Base-by-base conservation (phyloP, 2,888 invertebrate genomes). In the Amiota mariae region DNA sequence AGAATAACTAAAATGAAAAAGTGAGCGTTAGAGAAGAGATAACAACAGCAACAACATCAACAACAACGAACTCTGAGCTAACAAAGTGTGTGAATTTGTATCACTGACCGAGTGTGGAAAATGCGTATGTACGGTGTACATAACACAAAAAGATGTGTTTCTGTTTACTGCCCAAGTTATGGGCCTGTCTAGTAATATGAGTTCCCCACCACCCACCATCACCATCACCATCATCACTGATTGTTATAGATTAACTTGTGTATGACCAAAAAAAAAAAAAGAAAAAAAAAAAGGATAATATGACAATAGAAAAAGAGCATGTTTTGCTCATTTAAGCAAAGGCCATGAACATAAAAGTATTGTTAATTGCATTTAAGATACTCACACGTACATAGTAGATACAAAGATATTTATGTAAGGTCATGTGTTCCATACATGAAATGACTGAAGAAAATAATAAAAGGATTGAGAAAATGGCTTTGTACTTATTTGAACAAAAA, bases 221-320 rank as follows among this genome's bases (percentile, higher is more conserved):
- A 36, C 36, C 36, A 36, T 6, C 36, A 36, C 2, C 36, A 36
- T 6, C 36, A 36, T 6, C 36, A 36, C 36, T 6, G 24, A 67
- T 80, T 77, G 79, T n/a, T 47, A 24, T 77, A 84, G 85, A 84
- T 84, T 85, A 84, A 84, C 82, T 84, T 85, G 79, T 36, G 36
- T 79, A 77, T 80, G 77, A 71, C 78, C 36, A 36, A 36, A 36
- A n/a, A n/a, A n/a, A n/a, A n/a, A n/a, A n/a, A n/a, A n/a, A n/a
- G n/a, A n/a, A n/a, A n/a, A n/a, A n/a, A n/a, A n/a, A n/a, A 36
- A 36, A 36, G 36, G 8, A 36, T 36, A 36, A 36, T 36, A 36
- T 36, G 36, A 36, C 36, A 36, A 36, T 36, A 36, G 4, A 6
- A 36, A 36, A 36, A 36, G 36, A 36, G 36, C 36, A 36, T 36